Conservation (phyloP, 2,888 invertebrate species). For the Nephrotoma guestfalica region DNA sequence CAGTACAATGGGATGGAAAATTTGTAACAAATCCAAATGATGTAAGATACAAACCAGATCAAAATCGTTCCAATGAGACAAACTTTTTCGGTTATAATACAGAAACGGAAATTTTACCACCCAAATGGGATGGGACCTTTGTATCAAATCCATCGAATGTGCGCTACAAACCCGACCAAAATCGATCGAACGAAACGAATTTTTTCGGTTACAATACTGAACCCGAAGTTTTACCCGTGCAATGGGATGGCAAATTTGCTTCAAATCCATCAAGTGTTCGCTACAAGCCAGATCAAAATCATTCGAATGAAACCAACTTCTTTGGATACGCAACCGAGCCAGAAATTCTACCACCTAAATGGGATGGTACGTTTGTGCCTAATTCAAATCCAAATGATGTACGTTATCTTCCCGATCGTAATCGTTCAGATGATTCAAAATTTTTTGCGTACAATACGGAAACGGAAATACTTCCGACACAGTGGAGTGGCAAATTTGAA, state of each 20-base stretch:
- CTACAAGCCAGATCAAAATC: constrained; percentile 18
- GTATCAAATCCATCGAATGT: neutral
- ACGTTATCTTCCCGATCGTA: constrained; percentile 18
- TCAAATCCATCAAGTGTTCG: constrained; percentile 20
- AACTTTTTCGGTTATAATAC: constrained; percentile 9
- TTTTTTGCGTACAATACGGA: constrained; percentile 24
- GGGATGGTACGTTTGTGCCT: constrained; percentile 27
- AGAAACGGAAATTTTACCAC: constrained; percentile 8
- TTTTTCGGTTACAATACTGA: constrained; percentile 27
- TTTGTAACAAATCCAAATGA: constrained; percentile 1
- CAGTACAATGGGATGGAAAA: constrained; percentile 9
- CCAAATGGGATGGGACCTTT: constrained; percentile 7
- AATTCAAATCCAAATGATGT: constrained; percentile 19
- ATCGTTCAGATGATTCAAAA: constrained; percentile 26
- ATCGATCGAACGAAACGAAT: constrained; percentile 26
- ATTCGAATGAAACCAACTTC: constrained; percentile 27
- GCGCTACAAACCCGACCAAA: constrained; percentile 8
- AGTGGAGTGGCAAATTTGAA: constrained; percentile 28
- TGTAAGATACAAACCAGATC: neutral
- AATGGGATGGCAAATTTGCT: constrained; percentile 29
- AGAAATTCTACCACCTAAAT: constrained; percentile 24
- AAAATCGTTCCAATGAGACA: constrained; percentile 24
- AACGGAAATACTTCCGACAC: constrained; percentile 24
- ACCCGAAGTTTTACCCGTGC: constrained; percentile 24
- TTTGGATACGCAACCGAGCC: constrained; percentile 26